Conservation (phyloP, 2,797 vertebrate species). For the Argya squamiceps region DNA sequence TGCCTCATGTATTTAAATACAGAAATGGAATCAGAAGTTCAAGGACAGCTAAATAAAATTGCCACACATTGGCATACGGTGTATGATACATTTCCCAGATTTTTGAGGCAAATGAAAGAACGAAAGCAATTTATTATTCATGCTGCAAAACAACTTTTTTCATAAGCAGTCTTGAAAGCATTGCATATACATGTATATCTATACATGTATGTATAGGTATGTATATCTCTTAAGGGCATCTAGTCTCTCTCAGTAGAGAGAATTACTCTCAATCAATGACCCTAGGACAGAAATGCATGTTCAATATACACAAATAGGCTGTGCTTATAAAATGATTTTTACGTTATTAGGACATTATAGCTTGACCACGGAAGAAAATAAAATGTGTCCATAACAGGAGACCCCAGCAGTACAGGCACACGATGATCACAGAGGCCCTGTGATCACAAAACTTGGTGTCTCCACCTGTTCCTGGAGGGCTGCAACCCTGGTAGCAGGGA, state of each 20-base stretch:
- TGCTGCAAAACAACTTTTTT: neutral
- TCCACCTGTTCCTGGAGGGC: neutral
- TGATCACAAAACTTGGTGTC: neutral
- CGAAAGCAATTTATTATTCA: neutral
- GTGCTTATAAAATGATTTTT: neutral
- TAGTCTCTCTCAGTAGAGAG: neutral
- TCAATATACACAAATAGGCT: neutral
- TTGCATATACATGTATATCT: neutral
- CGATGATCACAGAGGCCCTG: neutral
- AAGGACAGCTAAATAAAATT: neutral
- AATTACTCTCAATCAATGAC: neutral
- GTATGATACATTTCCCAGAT: neutral
- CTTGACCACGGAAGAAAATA: neutral
- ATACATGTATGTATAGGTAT: too few species aligned
- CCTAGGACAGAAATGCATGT: neutral
- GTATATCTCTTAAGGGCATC: neutral
- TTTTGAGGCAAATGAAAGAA: neutral
- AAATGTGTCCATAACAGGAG: accelerated
- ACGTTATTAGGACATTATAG: neutral
- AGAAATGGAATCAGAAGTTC: neutral
- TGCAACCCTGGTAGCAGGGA: neutral
- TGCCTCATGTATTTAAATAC: neutral
- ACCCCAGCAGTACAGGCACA: neutral
- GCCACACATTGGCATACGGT: accelerated
- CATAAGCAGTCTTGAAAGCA: neutral